Conservation (phyloP, 2,113 vertebrate species). For the Eurypyga helias region DNA sequence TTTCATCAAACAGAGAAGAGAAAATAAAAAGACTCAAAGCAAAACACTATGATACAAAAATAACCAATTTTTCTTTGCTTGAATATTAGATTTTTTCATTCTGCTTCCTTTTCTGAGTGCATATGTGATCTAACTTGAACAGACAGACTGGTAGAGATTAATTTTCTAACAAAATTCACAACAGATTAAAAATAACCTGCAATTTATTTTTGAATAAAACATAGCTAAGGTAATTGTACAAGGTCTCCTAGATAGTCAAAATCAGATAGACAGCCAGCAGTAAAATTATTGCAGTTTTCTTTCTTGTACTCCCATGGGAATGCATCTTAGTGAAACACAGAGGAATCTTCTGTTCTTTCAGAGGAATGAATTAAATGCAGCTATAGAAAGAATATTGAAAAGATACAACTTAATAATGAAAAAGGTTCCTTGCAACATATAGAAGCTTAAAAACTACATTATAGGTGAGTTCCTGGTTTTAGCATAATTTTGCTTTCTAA, state of each 20-base stretch:
- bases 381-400: not conserved
- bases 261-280: not conserved
- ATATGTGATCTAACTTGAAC: not conserved
- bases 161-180: not conserved
- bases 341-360: not conserved
- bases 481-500: not conserved
- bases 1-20: conserved; percentile 33
- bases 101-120: not conserved
- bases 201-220: not conserved
- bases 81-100: not conserved
- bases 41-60: not conserved
- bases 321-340: not conserved
- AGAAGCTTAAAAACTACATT: not conserved
- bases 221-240: not conserved
- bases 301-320: not conserved
- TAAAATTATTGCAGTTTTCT: not conserved
- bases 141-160: not conserved
- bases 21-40: not conserved
- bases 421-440: not conserved
- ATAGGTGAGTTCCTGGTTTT: not conserved
- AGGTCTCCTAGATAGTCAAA: not conserved
- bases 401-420: not conserved
- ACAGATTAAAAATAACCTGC: not conserved
- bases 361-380: not conserved
- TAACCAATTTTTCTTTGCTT: not conserved